Evolutionary conservation across 2,888 invertebrate species (phyloP).

Genomic region (Drosophila monieri): DNA sequence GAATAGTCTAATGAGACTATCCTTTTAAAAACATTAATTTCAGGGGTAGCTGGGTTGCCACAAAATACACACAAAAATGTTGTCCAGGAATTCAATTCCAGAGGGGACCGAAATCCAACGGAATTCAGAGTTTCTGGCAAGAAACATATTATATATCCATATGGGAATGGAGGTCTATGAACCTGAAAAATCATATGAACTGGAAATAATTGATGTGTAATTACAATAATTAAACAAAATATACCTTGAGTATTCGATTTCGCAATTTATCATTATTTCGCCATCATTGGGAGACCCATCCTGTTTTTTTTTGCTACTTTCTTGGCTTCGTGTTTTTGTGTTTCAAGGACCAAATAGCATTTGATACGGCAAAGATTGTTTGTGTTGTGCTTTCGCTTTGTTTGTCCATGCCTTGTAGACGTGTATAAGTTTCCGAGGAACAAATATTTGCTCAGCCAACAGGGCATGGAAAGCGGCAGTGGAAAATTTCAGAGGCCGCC

Average conservation of each 20-base stretch:
- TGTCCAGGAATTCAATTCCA: background rate
- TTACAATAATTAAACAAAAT: no score
- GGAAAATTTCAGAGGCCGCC: constrained; percentile 31
- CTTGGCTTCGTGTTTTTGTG: constrained; percentile 16
- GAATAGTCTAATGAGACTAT: background rate
- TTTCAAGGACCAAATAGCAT: constrained; percentile 19
- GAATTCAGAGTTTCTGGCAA: no score
- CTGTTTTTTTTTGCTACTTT: constrained; percentile 24
- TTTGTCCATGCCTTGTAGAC: constrained; percentile 32
- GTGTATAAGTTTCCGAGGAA: constrained; percentile 43
- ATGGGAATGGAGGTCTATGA: no score
- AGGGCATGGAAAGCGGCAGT: constrained; percentile 9
- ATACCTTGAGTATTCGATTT: no score
- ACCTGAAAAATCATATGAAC: no score
- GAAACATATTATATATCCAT: no score
- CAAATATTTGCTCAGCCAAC: constrained; percentile 44
- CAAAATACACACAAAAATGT: background rate
- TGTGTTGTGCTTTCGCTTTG: constrained; percentile 26
- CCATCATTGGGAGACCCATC: background rate
- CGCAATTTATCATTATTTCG: background rate
- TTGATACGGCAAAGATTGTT: constrained; percentile 36
- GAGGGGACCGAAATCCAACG: background rate
- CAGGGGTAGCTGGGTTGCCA: background rate
- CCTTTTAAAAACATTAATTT: background rate
- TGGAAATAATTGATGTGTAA: no score